Conservation (phyloP, 2,888 invertebrate species). For the Athalia circularis region DNA sequence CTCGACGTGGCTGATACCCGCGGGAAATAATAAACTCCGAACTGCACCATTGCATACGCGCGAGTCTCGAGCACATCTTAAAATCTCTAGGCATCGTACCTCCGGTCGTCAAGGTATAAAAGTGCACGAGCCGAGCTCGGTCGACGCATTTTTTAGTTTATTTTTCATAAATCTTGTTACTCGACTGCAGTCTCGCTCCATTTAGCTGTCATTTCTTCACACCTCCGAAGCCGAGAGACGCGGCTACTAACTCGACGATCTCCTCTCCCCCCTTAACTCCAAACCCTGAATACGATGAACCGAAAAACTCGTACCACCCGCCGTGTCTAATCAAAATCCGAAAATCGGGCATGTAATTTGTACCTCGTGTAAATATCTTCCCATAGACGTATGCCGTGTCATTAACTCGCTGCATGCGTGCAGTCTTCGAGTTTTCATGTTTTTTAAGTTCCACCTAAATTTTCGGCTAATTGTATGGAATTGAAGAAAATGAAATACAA, state of each 20-base stretch:
- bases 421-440: not conserved
- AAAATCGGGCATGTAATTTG: conserved; percentile 31
- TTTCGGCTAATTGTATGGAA: not conserved
- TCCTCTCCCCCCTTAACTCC: not conserved
- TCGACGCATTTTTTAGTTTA: not conserved
- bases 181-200: conserved; percentile 35
- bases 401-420: not conserved
- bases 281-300: not conserved
- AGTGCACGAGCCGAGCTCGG: too few species aligned
- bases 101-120: too few species aligned
- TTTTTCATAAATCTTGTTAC: conserved; percentile 42
- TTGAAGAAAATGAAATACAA: not conserved
- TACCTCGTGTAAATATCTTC: conserved; percentile 18
- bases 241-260: conserved; percentile 19
- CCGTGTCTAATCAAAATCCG: conserved; percentile 33
- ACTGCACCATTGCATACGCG: too few species aligned
- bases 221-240: not conserved
- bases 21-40: too few species aligned
- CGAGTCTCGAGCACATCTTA: too few species aligned
- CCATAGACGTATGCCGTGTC: not conserved
- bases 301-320: conserved; percentile 31
- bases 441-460: not conserved
- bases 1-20: too few species aligned
- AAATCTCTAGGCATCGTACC: too few species aligned
- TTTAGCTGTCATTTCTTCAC: conserved; percentile 40